These are phyloP conservation scores for Nibea coibor DNA, from an alignment of 2,113 vertebrate genomes.

Conservation along the genomic window DNA sequence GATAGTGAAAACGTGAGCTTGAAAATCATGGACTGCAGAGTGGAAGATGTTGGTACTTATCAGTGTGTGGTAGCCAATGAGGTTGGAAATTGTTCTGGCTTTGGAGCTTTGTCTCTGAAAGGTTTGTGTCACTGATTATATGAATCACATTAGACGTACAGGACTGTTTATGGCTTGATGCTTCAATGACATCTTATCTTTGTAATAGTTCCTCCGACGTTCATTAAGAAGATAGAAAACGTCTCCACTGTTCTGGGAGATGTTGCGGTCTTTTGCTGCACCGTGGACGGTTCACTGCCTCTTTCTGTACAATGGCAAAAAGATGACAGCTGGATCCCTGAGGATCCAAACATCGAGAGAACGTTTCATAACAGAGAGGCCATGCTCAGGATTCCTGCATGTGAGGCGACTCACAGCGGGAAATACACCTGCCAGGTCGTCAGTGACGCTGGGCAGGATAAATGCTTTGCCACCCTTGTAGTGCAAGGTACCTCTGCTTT, in stretches of 20 bases:
- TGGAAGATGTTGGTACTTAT: constrained; percentile 90
- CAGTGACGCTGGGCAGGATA: constrained; percentile 91
- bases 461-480: constrained; percentile 89
- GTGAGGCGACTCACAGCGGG: constrained; percentile 87
- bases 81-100: constrained; percentile 88
- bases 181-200: constrained; percentile 47
- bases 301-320: constrained; percentile 92
- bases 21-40: constrained; percentile 87
- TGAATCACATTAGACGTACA: neutral
- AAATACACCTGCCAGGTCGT: constrained; percentile 91
- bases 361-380: constrained; percentile 86
- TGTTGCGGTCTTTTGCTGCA: constrained; percentile 84
- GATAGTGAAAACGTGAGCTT: constrained; percentile 83
- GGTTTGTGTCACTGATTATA: constrained; percentile 82
- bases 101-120: constrained; percentile 88
- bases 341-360: constrained; percentile 85
- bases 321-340: constrained; percentile 89
- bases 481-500: constrained; percentile 89
- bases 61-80: constrained; percentile 90
- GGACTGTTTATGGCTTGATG: neutral
- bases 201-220: constrained; percentile 88
- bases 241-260: constrained; percentile 86
- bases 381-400: constrained; percentile 83
- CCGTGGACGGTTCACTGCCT: constrained; percentile 86
- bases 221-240: constrained; percentile 90